Percentiles rank a stretch among this genome's conserved stretches.
phyloP scores from a whole-genome alignment of 1,140 invertebrate genomes.

The Choristoneura fumiferana region DNA sequence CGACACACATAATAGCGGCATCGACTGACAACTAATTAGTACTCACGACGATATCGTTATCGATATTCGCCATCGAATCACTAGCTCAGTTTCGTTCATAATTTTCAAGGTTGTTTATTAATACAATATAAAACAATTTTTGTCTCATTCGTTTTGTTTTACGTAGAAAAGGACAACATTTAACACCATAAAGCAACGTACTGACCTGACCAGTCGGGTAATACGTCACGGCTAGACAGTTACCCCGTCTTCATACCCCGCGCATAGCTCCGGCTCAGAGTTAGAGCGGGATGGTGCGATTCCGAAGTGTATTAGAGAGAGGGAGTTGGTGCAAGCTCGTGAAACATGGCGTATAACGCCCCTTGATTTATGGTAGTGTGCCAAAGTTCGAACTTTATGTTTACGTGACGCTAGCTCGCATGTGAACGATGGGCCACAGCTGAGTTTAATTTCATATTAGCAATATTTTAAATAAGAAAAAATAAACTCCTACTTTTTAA shows the following conservation, averaged over 20 bases:
- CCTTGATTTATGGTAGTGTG: slow-evolving; percentile 78
- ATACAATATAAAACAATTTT: neutral
- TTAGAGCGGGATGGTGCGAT: slow-evolving; percentile 57
- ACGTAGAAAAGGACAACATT: slow-evolving; percentile 21
- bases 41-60: slow-evolving; percentile 52
- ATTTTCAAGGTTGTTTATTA: slow-evolving; percentile 6
- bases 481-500: too few species aligned
- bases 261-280: slow-evolving; percentile 48
- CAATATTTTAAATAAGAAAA: neutral
- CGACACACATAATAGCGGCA: slow-evolving; percentile 64
- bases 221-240: slow-evolving; percentile 77
- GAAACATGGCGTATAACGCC: slow-evolving; percentile 80
- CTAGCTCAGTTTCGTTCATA: slow-evolving; percentile 46
- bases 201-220: slow-evolving; percentile 63
- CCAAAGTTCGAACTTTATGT: slow-evolving; percentile 76
- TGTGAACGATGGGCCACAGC: slow-evolving; percentile 16
- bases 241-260: slow-evolving; percentile 55
- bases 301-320: slow-evolving; percentile 54
- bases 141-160: neutral
- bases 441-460: neutral
- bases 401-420: slow-evolving; percentile 51
- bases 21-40: slow-evolving; percentile 64
- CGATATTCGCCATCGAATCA: slow-evolving; percentile 62
- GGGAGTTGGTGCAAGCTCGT: slow-evolving; percentile 61
- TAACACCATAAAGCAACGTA: slow-evolving; percentile 43